Evolutionary conservation across 2,797 vertebrate species (phyloP).

Genomic region (Galago senegalensis): DNA sequence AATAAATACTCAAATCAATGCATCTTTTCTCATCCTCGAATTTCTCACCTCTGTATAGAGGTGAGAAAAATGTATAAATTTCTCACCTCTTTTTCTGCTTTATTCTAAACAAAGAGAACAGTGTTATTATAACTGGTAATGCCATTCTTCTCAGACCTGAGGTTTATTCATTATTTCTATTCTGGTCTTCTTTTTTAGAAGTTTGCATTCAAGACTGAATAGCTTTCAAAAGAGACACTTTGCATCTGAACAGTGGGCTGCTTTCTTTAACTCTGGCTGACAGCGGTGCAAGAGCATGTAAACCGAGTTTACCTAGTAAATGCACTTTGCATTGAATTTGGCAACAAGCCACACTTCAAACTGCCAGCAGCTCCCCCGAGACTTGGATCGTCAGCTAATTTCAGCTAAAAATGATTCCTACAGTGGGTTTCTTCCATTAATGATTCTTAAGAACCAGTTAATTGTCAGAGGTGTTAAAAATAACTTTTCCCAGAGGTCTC

Average conservation of each 20-base stretch:
- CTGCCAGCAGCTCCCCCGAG: constrained; percentile 32
- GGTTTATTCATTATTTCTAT: constrained; percentile 52
- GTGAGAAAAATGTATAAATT: background rate
- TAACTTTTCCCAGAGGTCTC: constrained; percentile 42
- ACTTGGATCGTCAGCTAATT: constrained; percentile 55
- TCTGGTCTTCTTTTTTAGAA: background rate
- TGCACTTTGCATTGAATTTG: background rate
- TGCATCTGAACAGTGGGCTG: constrained; percentile 9
- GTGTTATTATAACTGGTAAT: constrained; percentile 16
- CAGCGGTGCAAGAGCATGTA: background rate
- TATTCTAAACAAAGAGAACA: constrained; percentile 6
- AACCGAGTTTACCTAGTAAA: constrained; percentile 60
- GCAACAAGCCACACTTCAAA: constrained; percentile 60
- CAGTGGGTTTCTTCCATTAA: constrained; percentile 47
- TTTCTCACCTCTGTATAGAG: background rate
- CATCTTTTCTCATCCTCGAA: background rate
- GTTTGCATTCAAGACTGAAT: constrained; percentile 33
- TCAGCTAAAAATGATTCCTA: constrained; percentile 65
- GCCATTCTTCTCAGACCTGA: background rate
- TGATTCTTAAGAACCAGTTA: constrained; percentile 53
- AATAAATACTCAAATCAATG: background rate
- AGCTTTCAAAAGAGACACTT: constrained; percentile 15
- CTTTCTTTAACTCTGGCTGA: background rate
- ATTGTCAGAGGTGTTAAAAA: constrained; percentile 60
- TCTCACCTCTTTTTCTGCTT: background rate